phyloP scores from a whole-genome alignment of 2,797 vertebrate genomes.

The Presbytis comata region DNA sequence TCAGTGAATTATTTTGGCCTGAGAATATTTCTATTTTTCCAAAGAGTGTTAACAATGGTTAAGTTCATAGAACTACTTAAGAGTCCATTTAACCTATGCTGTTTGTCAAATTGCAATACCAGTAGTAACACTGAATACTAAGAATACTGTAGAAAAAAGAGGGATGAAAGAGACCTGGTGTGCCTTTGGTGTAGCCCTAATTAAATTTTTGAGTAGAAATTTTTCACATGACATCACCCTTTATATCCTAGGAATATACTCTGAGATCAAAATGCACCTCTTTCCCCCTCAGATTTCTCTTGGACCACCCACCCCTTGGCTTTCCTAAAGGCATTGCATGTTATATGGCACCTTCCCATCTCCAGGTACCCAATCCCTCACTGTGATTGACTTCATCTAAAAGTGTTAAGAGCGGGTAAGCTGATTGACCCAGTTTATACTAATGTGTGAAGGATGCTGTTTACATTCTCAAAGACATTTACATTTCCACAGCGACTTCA shows the following conservation, averaged over 20 bases:
- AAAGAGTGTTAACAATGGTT: neutral
- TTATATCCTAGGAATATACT: neutral
- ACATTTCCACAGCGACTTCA: neutral
- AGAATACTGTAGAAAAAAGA: neutral
- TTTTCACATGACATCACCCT: neutral
- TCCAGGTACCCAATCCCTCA: neutral
- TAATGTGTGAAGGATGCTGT: neutral
- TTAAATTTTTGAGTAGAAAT: neutral
- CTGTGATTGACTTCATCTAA: neutral
- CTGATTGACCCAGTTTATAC: neutral
- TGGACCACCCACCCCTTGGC: neutral
- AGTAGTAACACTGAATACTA: neutral
- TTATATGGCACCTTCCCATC: neutral
- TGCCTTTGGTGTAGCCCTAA: neutral
- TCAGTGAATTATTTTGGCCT: neutral
- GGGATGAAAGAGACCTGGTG: neutral
- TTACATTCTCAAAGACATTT: neutral
- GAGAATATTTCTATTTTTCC: neutral
- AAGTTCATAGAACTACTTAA: neutral
- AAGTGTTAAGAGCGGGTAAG: neutral
- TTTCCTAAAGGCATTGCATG: neutral
- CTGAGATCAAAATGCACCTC: neutral
- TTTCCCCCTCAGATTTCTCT: neutral
- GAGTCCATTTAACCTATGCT: neutral
- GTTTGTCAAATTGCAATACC: neutral